Conservation (phyloP, 2,113 vertebrate genomes). For the Nipponia nippon region DNA sequence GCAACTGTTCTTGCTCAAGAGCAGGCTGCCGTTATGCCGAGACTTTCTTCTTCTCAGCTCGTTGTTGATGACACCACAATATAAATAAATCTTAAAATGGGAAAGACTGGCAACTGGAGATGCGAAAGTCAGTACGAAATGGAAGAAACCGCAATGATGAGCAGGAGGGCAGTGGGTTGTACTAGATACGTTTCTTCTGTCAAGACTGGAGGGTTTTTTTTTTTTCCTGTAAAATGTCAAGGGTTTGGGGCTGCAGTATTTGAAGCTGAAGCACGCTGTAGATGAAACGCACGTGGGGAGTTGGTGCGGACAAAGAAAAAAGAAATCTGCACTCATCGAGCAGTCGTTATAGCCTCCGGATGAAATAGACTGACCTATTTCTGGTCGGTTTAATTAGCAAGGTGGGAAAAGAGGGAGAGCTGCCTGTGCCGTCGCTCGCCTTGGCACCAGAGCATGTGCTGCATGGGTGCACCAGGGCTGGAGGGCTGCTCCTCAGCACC, state of each 20-base stretch:
- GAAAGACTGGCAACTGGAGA: background rate
- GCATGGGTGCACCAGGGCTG: background rate
- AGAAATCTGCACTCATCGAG: background rate
- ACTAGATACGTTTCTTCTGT: background rate
- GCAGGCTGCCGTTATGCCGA: background rate
- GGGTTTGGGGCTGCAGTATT: background rate
- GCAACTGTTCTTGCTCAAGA: background rate
- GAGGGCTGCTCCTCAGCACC: background rate
- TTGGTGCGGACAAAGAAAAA: background rate
- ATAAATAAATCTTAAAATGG: background rate
- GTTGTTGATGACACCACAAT: background rate
- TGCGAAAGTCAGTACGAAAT: background rate
- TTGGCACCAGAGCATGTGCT: background rate
- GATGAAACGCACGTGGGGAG: accelerated
- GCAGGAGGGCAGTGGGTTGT: background rate
- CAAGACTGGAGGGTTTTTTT: background rate
- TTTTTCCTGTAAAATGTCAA: background rate
- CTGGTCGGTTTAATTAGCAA: slow-evolving; percentile 8
- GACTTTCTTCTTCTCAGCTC: background rate
- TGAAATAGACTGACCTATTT: slow-evolving; percentile 14
- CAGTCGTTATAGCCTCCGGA: background rate
- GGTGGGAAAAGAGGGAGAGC: background rate
- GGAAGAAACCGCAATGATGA: background rate
- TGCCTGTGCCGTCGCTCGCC: background rate
- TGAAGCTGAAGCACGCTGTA: background rate